Evolutionary conservation across 2,797 vertebrate species (phyloP).

Genomic region (Sebastes minor): DNA sequence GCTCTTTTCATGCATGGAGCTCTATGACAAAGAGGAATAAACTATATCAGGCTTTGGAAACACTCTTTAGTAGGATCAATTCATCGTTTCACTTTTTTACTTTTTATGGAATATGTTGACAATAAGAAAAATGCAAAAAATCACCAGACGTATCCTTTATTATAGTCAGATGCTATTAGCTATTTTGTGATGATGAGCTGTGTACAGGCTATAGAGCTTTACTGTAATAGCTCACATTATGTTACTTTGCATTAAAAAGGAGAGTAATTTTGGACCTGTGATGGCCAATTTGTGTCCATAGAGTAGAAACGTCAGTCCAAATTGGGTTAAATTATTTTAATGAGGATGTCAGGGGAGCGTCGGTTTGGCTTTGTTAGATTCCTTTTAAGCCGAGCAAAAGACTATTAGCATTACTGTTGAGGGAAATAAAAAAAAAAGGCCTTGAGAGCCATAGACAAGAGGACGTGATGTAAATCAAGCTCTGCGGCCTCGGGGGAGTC

Average conservation of each 20-base stretch:
- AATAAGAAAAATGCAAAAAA: too few relatives aligned
- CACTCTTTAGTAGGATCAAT: too few relatives aligned
- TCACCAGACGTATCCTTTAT: too few relatives aligned
- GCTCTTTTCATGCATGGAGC: too few relatives aligned
- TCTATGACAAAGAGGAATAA: too few relatives aligned
- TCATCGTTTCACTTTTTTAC: too few relatives aligned
- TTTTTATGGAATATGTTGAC: too few relatives aligned
- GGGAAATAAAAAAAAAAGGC: slow-evolving; percentile 12
- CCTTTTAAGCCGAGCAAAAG: background rate
- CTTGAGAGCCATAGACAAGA: background rate
- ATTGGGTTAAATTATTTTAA: slow-evolving; percentile 25
- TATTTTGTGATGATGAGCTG: background rate
- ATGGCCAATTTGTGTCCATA: background rate
- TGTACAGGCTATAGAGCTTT: background rate
- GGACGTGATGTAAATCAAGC: slow-evolving; percentile 29
- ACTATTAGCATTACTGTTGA: background rate
- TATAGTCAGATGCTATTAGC: background rate
- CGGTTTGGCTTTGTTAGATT: background rate
- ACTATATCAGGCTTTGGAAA: too few relatives aligned
- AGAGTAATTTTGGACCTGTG: background rate
- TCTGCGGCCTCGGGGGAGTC: slow-evolving; percentile 13
- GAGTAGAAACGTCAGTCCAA: background rate
- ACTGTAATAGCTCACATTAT: background rate
- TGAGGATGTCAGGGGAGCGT: background rate
- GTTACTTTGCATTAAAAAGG: background rate